Base-by-base conservation (phyloP, 2,888 invertebrate genomes). In the Urechis unicinctus region DNA sequence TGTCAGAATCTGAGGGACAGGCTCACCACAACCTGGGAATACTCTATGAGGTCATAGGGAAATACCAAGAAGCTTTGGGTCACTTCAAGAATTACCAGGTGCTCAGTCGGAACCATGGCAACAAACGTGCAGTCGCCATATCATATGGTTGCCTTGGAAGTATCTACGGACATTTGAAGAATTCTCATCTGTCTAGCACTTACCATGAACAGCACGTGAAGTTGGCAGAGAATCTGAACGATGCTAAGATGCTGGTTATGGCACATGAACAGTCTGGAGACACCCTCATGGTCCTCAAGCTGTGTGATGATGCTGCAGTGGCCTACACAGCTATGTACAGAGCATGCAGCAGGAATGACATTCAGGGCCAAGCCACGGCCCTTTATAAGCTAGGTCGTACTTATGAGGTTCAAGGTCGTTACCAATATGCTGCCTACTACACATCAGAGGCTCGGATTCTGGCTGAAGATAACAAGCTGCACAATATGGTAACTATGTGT, bases 141-240 rank as follows among this genome's bases (percentile, higher is more conserved):
- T 71, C 73, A 0, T 74, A 74, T 59, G 75, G 74, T 1, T 69
- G 70, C 58, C 56, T 75, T 28, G 74, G 73, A n/a, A 69, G 68
- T 53, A 68, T 72, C 5, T 68, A 73, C 61, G 70, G 68, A 3
- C 66, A 67, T 6, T 56, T 73, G 44, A 59, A 63, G 29, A 71
- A 73, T 61, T 68, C 68, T 66, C 62, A 68, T 22, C 60, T 70
- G 4, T 64, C 72, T 2, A 52, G 67, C 21, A 65, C 67, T 2
- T 74, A 70, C 56, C 73, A 73, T 58, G 71, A 72, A 24, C 72
- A 73, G 54, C 66, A 70, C 59, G 62, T 74, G 17, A 53, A 60
- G 22, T 65, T 72, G 58, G 70, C 70, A 17, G 61, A 60, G 4
- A 66, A 59, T 49, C 41, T 50, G 21, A 58, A 61, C 13, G 68